phyloP scores from a whole-genome alignment of 2,113 vertebrate genomes.

The Anguilla rostrata region DNA sequence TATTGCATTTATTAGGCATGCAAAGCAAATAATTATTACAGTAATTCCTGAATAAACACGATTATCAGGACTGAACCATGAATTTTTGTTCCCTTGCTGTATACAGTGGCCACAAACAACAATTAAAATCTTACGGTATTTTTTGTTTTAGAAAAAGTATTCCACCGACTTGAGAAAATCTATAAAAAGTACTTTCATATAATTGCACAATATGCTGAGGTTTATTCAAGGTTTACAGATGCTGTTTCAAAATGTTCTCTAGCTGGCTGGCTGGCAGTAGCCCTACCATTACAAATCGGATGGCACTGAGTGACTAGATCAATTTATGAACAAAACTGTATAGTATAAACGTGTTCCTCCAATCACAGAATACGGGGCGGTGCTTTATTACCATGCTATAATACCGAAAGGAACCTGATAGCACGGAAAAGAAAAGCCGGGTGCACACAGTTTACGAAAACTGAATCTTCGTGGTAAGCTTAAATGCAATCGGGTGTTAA shows the following conservation, averaged over 20 bases:
- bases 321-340: neutral
- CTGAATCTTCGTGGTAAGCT: too few relatives aligned
- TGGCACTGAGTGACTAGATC: too few relatives aligned
- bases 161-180: neutral
- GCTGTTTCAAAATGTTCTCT: neutral
- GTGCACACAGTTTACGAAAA: too few relatives aligned
- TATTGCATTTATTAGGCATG: too few relatives aligned
- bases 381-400: neutral
- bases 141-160: too few relatives aligned
- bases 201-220: neutral
- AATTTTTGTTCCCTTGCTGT: too few relatives aligned
- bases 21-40: too few relatives aligned
- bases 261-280: neutral
- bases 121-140: too few relatives aligned
- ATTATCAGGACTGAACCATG: too few relatives aligned
- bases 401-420: neutral
- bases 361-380: constrained; percentile 17
- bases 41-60: too few relatives aligned
- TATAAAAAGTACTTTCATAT: neutral
- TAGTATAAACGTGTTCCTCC: neutral
- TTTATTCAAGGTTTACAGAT: neutral
- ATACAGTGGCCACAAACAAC: too few relatives aligned
- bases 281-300: neutral
- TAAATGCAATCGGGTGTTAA: too few relatives aligned
- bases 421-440: neutral